Percentiles rank a stretch among this genome's conserved stretches.
These are phyloP conservation scores for Etheostoma perlongum DNA, from an alignment of 2,797 vertebrate species.

Conservation along the genomic window DNA sequence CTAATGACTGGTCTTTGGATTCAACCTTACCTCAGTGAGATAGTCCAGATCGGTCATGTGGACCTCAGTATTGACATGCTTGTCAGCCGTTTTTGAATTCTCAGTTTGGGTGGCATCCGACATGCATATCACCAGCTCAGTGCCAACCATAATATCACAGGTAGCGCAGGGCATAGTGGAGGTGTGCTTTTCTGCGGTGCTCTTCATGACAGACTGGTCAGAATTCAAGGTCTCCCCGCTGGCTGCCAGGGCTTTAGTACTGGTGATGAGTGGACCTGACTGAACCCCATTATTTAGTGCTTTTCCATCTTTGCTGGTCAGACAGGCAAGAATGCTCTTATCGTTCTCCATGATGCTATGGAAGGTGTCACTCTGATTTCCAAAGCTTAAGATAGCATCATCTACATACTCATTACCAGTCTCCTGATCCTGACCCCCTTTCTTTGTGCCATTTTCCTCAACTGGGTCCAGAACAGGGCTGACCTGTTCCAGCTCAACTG, in stretches of 20 bases:
- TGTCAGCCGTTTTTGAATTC: slow-evolving; percentile 60
- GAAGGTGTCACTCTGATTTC: slow-evolving; percentile 12
- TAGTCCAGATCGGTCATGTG: slow-evolving; percentile 80
- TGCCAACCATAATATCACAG: slow-evolving; percentile 16
- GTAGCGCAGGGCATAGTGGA: neutral
- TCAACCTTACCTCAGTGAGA: slow-evolving; percentile 64
- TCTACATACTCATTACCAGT: slow-evolving; percentile 1
- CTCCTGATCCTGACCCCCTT: neutral
- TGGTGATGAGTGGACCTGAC: neutral
- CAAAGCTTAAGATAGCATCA: neutral
- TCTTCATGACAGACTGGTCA: slow-evolving; percentile 10
- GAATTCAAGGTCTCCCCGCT: slow-evolving; percentile 30
- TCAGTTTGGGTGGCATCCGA: slow-evolving; percentile 65
- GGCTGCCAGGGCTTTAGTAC: neutral
- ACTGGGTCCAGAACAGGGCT: slow-evolving; percentile 16
- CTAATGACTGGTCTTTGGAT: neutral
- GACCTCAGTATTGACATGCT: slow-evolving; percentile 71
- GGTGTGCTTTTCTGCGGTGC: slow-evolving; percentile 17
- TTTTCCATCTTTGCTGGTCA: neutral
- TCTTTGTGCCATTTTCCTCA: neutral
- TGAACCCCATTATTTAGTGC: neutral
- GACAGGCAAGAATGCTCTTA: slow-evolving; percentile 20
- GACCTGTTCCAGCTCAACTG: neutral
- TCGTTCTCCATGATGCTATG: slow-evolving; percentile 54
- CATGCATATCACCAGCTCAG: neutral